These are phyloP conservation scores for Eurytoma californica DNA, from an alignment of 2,888 invertebrate genomes.

Conservation along the genomic window DNA sequence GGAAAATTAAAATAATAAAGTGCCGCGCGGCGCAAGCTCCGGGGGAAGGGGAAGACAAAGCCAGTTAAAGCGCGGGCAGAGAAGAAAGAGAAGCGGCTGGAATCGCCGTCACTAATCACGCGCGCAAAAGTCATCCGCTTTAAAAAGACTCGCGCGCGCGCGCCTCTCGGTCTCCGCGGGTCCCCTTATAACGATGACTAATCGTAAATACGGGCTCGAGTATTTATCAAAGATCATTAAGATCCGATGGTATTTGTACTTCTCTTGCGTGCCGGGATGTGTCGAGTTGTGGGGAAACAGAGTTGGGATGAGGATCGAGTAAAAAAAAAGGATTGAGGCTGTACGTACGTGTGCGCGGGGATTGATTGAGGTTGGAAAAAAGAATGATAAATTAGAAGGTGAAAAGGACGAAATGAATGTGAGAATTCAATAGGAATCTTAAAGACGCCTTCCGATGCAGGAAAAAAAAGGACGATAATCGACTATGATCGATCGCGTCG, in stretches of 20 bases:
- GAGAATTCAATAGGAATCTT: background rate
- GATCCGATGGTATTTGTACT: conserved; percentile 42
- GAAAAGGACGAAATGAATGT: background rate
- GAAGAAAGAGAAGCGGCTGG: conserved; percentile 1
- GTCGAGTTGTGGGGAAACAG: background rate
- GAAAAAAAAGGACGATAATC: too few species aligned
- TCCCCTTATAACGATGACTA: conserved; percentile 53
- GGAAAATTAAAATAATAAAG: conserved; percentile 43
- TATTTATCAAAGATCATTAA: conserved; percentile 49
- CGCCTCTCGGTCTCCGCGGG: conserved; percentile 10
- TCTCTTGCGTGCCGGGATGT: conserved; percentile 14
- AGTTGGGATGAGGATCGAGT: background rate
- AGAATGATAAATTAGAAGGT: background rate
- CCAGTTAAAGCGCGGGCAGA: background rate
- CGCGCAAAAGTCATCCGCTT: conserved; percentile 50
- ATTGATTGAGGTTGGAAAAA: background rate
- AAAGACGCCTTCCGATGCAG: too few species aligned
- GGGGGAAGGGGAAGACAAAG: background rate
- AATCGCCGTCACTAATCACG: conserved; percentile 45
- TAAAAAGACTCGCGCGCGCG: conserved; percentile 30
- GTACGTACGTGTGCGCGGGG: background rate
- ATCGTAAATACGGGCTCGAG: conserved; percentile 44
- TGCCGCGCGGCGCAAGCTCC: conserved; percentile 9
- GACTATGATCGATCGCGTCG: too few species aligned
- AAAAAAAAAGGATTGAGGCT: background rate